Evolutionary conservation across 2,888 invertebrate genomes (phyloP).

Genomic region (Eupithecia centaureata): DNA sequence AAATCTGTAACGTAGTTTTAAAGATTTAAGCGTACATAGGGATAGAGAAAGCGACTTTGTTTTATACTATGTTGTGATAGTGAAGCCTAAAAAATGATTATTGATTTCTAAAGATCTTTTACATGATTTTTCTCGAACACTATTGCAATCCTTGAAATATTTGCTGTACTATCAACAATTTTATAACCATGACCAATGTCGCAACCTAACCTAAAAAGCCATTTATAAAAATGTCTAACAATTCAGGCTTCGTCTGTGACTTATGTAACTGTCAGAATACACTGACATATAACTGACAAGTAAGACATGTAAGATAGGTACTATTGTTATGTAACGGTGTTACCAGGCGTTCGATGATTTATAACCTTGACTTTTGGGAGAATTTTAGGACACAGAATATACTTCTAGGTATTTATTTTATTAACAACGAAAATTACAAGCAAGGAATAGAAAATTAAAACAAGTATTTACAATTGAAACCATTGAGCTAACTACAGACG

Average conservation of each 20-base stretch:
- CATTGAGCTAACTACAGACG: too few species aligned
- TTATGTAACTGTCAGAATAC: not conserved
- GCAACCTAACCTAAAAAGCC: slow-evolving; percentile 4
- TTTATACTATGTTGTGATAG: too few species aligned
- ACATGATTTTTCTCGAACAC: not conserved
- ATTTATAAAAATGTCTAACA: slow-evolving; percentile 16
- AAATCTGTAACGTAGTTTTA: too few species aligned
- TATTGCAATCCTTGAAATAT: not conserved
- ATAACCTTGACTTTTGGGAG: not conserved
- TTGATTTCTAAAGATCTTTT: not conserved
- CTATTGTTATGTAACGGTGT: slow-evolving; percentile 1
- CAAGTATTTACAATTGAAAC: too few species aligned
- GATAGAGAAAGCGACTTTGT: too few species aligned
- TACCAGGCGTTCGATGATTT: not conserved
- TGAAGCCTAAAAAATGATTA: too few species aligned
- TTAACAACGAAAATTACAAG: too few species aligned
- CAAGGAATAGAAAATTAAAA: too few species aligned
- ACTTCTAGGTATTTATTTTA: too few species aligned
- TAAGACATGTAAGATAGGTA: not conserved
- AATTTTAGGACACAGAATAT: not conserved
- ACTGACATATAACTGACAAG: slow-evolving; percentile 1
- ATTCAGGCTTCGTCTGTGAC: slow-evolving; percentile 10
- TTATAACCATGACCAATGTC: not conserved
- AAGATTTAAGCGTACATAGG: too few species aligned
- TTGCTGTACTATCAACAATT: not conserved